These are phyloP conservation scores for Morbakka virulenta DNA, from an alignment of 30 jellyfish, hydroid and myxozoan genomes.

Conservation along the genomic window DNA sequence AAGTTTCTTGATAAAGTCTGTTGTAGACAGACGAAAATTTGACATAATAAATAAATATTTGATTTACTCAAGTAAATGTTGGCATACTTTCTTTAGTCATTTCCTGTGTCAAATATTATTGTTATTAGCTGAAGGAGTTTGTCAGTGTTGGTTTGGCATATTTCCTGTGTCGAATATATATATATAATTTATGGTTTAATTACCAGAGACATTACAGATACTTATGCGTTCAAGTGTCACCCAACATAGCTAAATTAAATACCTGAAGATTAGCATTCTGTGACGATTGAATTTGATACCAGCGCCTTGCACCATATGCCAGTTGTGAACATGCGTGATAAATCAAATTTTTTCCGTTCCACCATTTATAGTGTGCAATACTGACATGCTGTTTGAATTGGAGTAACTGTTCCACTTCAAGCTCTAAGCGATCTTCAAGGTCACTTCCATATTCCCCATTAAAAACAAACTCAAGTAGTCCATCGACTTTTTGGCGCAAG, in stretches of 20 bases:
- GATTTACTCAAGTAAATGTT: too few species aligned
- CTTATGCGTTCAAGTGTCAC: too few species aligned
- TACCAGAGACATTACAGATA: too few species aligned
- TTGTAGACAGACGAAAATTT: too few species aligned
- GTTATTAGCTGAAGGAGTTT: too few species aligned
- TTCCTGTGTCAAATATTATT: too few species aligned
- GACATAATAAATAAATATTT: too few species aligned
- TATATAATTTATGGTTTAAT: neutral
- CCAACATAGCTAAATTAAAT: too few species aligned
- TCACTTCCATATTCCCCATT: conserved; percentile 89
- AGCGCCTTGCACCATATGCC: conserved; percentile 66
- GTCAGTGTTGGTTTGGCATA: too few species aligned
- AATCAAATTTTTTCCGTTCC: conserved; percentile 54
- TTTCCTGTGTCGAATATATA: neutral
- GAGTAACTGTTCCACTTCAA: conserved; percentile 71
- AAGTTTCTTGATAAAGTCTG: too few species aligned
- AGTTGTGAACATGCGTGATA: conserved; percentile 80
- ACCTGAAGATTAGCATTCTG: neutral
- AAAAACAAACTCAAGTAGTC: conserved; percentile 71
- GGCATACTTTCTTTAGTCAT: too few species aligned
- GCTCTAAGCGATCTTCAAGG: conserved; percentile 74
- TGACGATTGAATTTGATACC: conserved; percentile 83
- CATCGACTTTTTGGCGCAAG: conserved; percentile 64
- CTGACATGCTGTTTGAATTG: conserved; percentile 62
- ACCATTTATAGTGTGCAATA: conserved; percentile 77